Evolutionary conservation across 1,140 invertebrate species (phyloP).

Genomic region (Leptinotarsa defecta): DNA sequence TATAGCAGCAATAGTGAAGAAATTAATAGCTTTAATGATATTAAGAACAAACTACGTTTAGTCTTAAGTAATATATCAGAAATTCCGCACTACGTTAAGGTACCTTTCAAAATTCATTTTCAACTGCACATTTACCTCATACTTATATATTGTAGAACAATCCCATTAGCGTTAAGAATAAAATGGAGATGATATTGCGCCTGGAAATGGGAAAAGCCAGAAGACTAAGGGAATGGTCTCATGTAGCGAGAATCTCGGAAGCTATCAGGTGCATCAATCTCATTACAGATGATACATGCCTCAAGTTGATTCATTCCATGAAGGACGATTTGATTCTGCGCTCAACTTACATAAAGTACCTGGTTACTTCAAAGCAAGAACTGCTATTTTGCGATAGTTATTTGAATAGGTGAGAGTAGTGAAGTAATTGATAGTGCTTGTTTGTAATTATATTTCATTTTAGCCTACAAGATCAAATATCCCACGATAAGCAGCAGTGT

Average conservation of each 20-base stretch:
- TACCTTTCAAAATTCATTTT: constrained; percentile 12
- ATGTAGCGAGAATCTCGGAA: constrained; percentile 82
- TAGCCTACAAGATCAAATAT: constrained; percentile 67
- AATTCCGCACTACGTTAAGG: constrained; percentile 46
- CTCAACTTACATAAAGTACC: constrained; percentile 83
- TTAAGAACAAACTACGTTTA: constrained; percentile 89
- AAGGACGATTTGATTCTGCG: constrained; percentile 80
- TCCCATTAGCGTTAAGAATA: constrained; percentile 58
- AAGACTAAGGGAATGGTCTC: constrained; percentile 79
- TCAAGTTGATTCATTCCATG: constrained; percentile 77
- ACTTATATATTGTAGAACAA: constrained; percentile 40
- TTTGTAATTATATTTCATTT: constrained; percentile 31
- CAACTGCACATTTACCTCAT: not conserved
- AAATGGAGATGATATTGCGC: constrained; percentile 73
- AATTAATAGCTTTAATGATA: constrained; percentile 62
- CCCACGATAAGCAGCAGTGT: constrained; percentile 74
- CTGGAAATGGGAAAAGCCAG: constrained; percentile 87
- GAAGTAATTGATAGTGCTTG: constrained; percentile 12
- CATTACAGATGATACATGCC: constrained; percentile 75
- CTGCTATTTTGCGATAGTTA: constrained; percentile 80
- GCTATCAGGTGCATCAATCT: constrained; percentile 79
- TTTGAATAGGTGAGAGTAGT: constrained; percentile 66
- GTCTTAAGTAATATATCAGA: constrained; percentile 72
- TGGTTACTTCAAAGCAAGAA: constrained; percentile 81
- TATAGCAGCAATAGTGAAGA: constrained; percentile 37